phyloP scores from a whole-genome alignment of 2,113 vertebrate species.

The Notarius lentiginosus region DNA sequence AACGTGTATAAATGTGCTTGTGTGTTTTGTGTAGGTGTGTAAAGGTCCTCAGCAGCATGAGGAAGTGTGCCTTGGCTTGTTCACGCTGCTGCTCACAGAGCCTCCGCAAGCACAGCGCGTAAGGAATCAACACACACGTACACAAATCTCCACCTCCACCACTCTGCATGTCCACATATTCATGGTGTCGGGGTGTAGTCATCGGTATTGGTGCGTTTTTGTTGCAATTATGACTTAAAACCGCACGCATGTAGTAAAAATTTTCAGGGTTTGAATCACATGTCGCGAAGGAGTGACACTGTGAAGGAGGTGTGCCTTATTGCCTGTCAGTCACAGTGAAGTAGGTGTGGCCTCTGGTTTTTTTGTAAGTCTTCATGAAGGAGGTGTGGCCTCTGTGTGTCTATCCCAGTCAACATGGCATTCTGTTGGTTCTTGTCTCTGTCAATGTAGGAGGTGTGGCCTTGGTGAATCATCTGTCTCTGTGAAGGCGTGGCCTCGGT shows the following conservation, averaged over 20 bases:
- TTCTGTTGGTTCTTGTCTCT: no score
- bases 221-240: neutral
- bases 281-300: neutral
- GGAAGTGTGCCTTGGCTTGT: constrained; percentile 91
- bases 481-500: neutral
- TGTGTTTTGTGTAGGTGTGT: constrained; percentile 78
- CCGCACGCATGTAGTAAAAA: neutral
- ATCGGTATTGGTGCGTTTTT: neutral
- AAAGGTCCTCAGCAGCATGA: constrained; percentile 94
- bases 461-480: no score
- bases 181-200: neutral
- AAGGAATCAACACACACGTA: constrained; percentile 43
- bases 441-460: neutral
- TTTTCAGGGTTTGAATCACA: neutral
- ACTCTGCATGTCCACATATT: neutral
- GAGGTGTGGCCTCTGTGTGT: neutral
- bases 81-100: constrained; percentile 84
- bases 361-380: neutral
- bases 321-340: neutral
- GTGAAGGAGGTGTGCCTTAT: neutral
- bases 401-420: no score
- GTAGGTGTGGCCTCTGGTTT: neutral
- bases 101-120: constrained; percentile 89
- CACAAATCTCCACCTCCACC: neutral
- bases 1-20: neutral